Evolutionary conservation across 2,888 invertebrate genomes (phyloP), one percentile per base, ranked within the genome.

Genomic region (Drosophila parthenogenetica): DNA sequence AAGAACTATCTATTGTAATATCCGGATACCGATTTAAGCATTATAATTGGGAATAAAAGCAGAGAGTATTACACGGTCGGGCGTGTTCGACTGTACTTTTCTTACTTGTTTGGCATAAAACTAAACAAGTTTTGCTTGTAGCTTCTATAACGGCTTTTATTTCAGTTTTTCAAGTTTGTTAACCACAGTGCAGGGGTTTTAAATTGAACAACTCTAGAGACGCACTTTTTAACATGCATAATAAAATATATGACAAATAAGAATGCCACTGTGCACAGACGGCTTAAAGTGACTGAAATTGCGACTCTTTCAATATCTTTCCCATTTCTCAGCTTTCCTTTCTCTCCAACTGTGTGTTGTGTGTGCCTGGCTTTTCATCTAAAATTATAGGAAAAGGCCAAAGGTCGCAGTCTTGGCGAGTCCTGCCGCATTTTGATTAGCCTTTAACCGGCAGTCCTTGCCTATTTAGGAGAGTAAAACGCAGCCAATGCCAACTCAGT

Each of bases 341-440:
- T 29, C 29, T 8, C 8, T 29, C 29, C 29, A 29, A 29, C 25
- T 49, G 53, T 46, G 22, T 22, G 5, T 22, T 22, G 22, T 22
- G 22, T 50, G 49, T 29, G 32, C 39, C 22, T 19, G 17, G 39
- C 8, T 40, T 58, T 77, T 50, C 73, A 45, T 50, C 59, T 61
- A 54, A 74, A 68, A 61, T 74, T 51, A 57, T 59, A 54, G 63
- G 46, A 74, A 79, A 79, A 63, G 79, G 17, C 78, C 78, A 81
- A 74, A 75, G 81, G 79, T 79, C 79, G 66, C 49, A 50, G 66
- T 67, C 73, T 64, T 80, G 77, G 51, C 60, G 37, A 54, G 68
- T 65, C 65, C 68, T 76, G 68, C 68, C 71, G 79, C 76, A 77
- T 77, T 77, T 77, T 81, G 71, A 80, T 77, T 73, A 77, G 60